Base-by-base conservation (phyloP, 2,113 vertebrate species). In the Channa argus region DNA sequence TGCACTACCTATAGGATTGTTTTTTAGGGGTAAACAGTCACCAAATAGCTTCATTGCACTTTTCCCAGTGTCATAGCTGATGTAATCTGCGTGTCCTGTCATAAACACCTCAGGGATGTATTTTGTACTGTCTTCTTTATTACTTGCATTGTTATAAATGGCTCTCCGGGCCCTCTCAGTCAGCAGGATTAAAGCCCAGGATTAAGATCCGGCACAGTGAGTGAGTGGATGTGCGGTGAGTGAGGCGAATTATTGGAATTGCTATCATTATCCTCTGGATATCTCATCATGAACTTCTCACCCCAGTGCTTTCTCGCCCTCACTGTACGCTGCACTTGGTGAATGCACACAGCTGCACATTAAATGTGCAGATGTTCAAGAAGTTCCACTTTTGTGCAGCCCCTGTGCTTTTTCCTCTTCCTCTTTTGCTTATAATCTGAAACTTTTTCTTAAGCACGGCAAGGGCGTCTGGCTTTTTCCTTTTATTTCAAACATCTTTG, bases 241-340 rank as follows among this genome's bases (percentile, higher is more conserved):
- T 43, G 8, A 55, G 38, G 44, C 11, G 47, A 79, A 76, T 87
- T 84, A 87, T 89, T 90, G 80, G 84, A 86, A 88, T 83, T 84
- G 85, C 76, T 80, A 73, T 87, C 82, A 89, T 92, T 87, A 90
- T 87, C 80, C 79, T 83, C 73, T 62, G 54, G 86, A 88, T 86
- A 80, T 86, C 90, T 84, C 85, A 80, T 88, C 75, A 79, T 74
- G 65, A 81, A 81, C 77, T 73, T 71, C 74, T 86, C 87, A 84
- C 87, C 87, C 82, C 79, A 41, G 64, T 71, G 71, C 68, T 76
- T 77, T 58, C 56, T 66, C 59, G 56, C 62, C 71, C 52, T 0
- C n/a, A 62, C 62, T 54, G 38, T 50, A 53, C 6, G 7, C 59
- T 53, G 72, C 70, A 60, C 53, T 71, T 82, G 44, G 65, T 61